Conservation (phyloP, 1,140 invertebrate genomes). For the Atta colombica region DNA sequence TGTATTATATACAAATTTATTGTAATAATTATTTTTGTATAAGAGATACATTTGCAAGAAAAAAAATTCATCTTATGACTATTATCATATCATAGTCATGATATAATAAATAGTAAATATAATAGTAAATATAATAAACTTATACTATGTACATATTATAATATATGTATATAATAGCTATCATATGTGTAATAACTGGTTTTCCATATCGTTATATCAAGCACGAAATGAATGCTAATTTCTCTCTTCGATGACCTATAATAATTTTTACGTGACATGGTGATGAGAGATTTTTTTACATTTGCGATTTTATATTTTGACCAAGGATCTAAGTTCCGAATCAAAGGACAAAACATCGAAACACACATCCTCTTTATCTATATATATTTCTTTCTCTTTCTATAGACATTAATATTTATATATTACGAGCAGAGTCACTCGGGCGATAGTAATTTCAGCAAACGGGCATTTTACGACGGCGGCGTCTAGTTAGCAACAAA, state of each 20-base stretch:
- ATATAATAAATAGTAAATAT: no score
- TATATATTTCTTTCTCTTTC: not conserved
- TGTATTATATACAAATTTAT: not conserved
- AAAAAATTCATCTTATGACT: not conserved
- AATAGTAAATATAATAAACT: no score
- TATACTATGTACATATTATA: no score
- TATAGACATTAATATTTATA: constrained; percentile 56
- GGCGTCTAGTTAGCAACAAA: constrained; percentile 64
- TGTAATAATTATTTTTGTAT: not conserved
- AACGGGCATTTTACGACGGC: constrained; percentile 61
- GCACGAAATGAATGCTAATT: constrained; percentile 25
- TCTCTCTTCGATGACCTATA: not conserved
- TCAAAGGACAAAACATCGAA: constrained; percentile 26
- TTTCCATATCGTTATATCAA: constrained; percentile 12
- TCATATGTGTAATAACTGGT: not conserved
- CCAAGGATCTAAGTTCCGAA: not conserved
- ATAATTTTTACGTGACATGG: constrained; percentile 28
- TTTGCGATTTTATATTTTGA: constrained; percentile 31
- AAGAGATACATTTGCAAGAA: not conserved
- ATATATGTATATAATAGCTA: not conserved
- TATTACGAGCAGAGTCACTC: constrained; percentile 41
- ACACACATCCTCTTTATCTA: not conserved
- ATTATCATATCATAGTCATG: no score
- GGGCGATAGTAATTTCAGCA: constrained; percentile 65
- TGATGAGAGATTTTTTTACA: constrained; percentile 27